Conservation (phyloP, 2,113 vertebrate species). For the Rafetus swinhoei region DNA sequence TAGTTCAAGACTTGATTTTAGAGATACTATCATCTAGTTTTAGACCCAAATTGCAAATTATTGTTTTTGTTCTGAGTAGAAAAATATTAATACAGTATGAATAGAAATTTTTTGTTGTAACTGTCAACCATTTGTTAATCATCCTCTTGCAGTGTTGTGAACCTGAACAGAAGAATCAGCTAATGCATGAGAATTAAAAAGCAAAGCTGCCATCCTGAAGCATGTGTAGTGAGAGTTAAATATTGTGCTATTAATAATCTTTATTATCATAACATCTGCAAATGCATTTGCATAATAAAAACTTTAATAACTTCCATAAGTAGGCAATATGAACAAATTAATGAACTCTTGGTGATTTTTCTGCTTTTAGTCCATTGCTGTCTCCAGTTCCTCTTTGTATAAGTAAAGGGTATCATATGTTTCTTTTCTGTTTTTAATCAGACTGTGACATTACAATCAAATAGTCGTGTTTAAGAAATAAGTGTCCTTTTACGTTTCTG, state of each 20-base stretch:
- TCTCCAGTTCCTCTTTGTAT: neutral
- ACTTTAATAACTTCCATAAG: neutral
- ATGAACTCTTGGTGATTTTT: neutral
- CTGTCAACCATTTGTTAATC: neutral
- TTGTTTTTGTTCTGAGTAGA: slow-evolving; percentile 5
- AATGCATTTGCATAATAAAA: neutral
- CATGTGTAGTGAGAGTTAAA: neutral
- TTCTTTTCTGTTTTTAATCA: neutral
- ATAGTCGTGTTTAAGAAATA: neutral
- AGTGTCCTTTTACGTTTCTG: neutral
- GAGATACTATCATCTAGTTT: neutral
- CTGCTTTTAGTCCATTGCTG: neutral
- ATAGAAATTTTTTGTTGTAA: neutral
- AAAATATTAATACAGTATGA: neutral
- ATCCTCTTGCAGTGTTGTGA: neutral
- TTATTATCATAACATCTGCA: neutral
- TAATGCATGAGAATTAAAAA: neutral
- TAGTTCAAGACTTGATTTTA: neutral
- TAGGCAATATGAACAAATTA: neutral
- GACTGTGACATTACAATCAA: neutral
- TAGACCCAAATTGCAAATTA: neutral
- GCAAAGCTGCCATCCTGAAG: neutral
- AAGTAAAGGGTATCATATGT: neutral
- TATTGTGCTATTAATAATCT: neutral
- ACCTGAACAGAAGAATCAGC: neutral